Percentiles rank a stretch among this genome's conserved stretches.
Evolutionary conservation across 2,888 invertebrate species (phyloP).

Genomic region (Melanostoma scalare): DNA sequence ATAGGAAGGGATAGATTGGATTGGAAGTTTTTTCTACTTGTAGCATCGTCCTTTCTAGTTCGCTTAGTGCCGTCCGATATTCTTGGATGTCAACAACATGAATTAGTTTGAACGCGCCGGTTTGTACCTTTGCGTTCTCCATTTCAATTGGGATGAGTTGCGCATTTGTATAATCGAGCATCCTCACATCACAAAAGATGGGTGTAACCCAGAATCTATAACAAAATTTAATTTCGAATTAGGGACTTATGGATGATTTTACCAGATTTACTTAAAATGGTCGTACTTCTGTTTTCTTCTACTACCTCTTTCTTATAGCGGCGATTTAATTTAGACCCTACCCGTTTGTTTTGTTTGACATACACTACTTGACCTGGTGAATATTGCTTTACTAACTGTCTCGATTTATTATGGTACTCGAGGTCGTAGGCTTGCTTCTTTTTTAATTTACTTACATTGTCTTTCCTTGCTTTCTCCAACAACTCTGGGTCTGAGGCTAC

Average conservation of each 20-base stretch:
- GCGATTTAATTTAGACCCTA: constrained; percentile 54
- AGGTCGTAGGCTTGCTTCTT: constrained; percentile 54
- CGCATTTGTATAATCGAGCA: no score
- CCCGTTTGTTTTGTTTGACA: constrained; percentile 46
- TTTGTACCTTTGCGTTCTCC: constrained; percentile 2
- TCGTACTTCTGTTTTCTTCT: constrained; percentile 36
- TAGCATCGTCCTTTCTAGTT: neutral
- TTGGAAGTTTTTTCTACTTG: neutral
- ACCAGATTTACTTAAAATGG: constrained; percentile 40
- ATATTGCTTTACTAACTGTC: constrained; percentile 53
- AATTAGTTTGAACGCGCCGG: constrained; percentile 14
- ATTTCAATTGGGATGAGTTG: no score
- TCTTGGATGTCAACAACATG: neutral
- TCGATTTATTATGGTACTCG: constrained; percentile 61
- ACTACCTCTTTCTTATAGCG: constrained; percentile 57
- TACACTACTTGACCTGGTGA: constrained; percentile 53
- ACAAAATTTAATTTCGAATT: constrained; percentile 35
- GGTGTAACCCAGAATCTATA: neutral
- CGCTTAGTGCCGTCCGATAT: neutral
- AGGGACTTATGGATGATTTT: constrained; percentile 42
- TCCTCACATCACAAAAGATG: no score
- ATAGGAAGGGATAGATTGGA: constrained; percentile 4
- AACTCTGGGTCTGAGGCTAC: constrained; percentile 29
- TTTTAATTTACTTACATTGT: constrained; percentile 58
- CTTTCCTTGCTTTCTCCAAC: constrained; percentile 12